Conservation (phyloP, 2,888 invertebrate species). For the Lithophane ornitopus region DNA sequence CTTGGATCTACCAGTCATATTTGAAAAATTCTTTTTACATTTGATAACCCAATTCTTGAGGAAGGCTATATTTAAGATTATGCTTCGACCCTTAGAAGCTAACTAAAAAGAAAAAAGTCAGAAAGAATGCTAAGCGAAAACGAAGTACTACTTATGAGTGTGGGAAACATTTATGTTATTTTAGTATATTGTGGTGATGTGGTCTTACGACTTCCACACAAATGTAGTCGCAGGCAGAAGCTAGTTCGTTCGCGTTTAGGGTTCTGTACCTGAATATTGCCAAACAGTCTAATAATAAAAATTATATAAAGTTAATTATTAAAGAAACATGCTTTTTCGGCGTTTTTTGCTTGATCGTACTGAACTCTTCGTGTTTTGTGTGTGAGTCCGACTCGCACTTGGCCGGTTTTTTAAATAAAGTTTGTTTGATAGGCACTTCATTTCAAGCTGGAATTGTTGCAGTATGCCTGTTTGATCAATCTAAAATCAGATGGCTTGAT, state of each 20-base stretch:
- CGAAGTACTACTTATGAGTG: not conserved
- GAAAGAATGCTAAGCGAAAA: not conserved
- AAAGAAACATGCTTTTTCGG: too few species aligned
- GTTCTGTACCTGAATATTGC: too few species aligned
- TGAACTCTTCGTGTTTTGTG: too few species aligned
- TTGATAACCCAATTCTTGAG: not conserved
- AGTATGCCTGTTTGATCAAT: not conserved
- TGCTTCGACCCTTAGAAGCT: accelerated
- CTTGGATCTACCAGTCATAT: not conserved
- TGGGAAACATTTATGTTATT: not conserved
- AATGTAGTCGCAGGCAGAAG: not conserved
- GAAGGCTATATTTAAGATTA: not conserved
- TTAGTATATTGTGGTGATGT: not conserved
- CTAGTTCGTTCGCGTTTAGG: too few species aligned
- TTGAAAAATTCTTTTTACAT: not conserved
- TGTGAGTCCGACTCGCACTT: too few species aligned
- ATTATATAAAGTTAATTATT: too few species aligned
- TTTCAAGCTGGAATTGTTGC: not conserved
- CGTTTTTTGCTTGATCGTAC: too few species aligned
- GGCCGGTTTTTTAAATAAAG: not conserved
- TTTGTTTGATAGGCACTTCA: not conserved
- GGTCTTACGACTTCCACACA: not conserved
- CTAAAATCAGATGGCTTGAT: not conserved
- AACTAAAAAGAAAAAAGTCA: not conserved
- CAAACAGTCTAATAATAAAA: too few species aligned